Evolutionary conservation across 64 coral and sea anemone species (phyloP).

Genomic region (Pocillopora damicornis): DNA sequence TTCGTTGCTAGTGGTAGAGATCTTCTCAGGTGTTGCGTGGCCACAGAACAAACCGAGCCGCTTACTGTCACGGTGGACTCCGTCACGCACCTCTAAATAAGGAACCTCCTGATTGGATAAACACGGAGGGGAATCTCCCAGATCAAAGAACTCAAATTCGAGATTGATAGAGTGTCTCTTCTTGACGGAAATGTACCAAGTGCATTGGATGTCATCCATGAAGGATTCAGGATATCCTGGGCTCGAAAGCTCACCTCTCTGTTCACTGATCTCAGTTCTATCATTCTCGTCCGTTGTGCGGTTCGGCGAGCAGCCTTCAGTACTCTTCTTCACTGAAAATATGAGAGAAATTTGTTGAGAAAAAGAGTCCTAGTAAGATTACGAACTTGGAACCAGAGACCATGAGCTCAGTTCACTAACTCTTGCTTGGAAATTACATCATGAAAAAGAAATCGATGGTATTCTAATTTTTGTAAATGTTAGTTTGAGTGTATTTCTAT

Average conservation of each 20-base stretch:
- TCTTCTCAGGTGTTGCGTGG: slow-evolving; percentile 8
- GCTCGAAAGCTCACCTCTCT: slow-evolving; percentile 23
- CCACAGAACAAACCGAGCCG: slow-evolving; percentile 41
- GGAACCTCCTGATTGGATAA: not conserved
- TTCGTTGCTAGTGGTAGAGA: slow-evolving; percentile 25
- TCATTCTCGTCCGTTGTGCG: slow-evolving; percentile 6
- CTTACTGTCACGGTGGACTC: not conserved
- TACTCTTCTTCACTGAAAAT: not conserved
- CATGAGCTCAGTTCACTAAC: no score
- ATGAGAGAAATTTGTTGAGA: not conserved
- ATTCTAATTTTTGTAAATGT: no score
- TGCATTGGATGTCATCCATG: slow-evolving; percentile 21
- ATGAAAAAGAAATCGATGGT: no score
- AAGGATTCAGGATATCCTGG: slow-evolving; percentile 40
- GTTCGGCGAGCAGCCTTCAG: slow-evolving; percentile 13
- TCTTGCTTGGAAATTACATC: no score
- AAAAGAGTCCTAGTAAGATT: not conserved
- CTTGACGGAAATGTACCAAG: slow-evolving; percentile 30
- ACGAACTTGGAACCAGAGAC: no score
- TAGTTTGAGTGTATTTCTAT: no score
- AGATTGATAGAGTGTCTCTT: slow-evolving; percentile 22
- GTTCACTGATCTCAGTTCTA: not conserved
- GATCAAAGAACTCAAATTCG: slow-evolving; percentile 43
- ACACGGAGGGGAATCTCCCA: slow-evolving; percentile 7
- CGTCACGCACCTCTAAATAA: slow-evolving; percentile 48